Conservation (phyloP, 2,113 vertebrate species). For the Crotalus horridus region DNA sequence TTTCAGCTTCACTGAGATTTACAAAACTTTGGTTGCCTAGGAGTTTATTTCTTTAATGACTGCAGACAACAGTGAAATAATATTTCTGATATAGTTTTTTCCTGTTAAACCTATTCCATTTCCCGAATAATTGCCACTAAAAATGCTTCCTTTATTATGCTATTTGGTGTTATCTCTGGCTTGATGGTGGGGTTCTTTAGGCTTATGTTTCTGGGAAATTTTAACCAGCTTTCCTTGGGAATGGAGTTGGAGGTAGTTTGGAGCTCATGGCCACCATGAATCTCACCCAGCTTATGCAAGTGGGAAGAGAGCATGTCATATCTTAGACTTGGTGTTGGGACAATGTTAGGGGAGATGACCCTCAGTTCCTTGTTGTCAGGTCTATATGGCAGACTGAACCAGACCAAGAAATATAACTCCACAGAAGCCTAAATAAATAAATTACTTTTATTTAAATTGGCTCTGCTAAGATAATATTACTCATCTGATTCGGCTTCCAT, state of each 20-base stretch:
- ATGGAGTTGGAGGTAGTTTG: background rate
- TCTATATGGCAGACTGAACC: background rate
- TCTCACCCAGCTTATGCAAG: background rate
- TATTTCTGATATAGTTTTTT: background rate
- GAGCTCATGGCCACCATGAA: background rate
- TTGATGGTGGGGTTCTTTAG: background rate
- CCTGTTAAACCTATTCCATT: background rate
- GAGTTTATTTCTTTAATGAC: background rate
- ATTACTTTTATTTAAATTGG: background rate
- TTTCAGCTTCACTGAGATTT: background rate
- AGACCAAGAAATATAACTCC: background rate
- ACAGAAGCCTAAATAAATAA: background rate
- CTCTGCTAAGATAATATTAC: background rate
- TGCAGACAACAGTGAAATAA: background rate
- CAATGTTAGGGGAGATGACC: background rate
- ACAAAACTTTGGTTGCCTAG: background rate
- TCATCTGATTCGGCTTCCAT: background rate
- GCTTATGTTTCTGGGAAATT: background rate
- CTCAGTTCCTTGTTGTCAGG: background rate
- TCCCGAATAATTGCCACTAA: background rate
- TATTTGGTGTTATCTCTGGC: background rate
- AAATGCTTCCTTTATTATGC: background rate
- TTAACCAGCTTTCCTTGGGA: background rate
- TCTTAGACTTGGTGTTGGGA: background rate
- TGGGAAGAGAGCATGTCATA: background rate